Base-by-base conservation (phyloP, 2,113 vertebrate species). In the Boleophthalmus pectinirostris region DNA sequence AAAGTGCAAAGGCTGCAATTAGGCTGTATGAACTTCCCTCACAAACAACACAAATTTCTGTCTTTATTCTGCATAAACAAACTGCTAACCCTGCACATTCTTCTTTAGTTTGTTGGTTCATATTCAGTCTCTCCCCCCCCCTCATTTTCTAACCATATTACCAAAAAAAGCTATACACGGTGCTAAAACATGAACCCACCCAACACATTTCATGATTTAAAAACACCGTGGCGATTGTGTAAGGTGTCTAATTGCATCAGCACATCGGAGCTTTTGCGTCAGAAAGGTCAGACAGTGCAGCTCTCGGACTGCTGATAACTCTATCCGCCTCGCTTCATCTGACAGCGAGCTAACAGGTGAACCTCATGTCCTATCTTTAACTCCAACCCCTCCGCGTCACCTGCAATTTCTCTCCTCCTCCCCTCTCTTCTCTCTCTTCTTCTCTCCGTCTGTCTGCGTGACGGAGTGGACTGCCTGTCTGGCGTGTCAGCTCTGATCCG, bases 401-500 rank as follows among this genome's bases (percentile, higher is more conserved):
- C 66, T 75, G 68, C 54, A 70, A 11, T 76, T 45, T 71, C 45
- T 72, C 38, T 70, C 57, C 64, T 54, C 69, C 38, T 0, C 61
- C 66, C 47, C 45, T 15, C 66, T 76, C 80, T 82, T 66, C 73
- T 65, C 61, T 71, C 60, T 10, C 3, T 4, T 29, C 29, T 29
- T 76, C 70, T 73, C 70, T 61, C 77, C 60, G 23, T 61, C 51
- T 21, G 8, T n/a, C 67, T 76, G 69, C 24, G 67, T 79, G 72
- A 78, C 68, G 72, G 67, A 66, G 78, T 25, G 8, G 35, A 72
- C 53, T 73, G 75, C 77, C 70, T 88, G 81, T 88, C 75, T 74
- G 68, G 23, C 9, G 79, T 86, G 81, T 87, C 86, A 81, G 66
- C 70, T 83, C 66, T 77, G 78, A 87, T 84, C 84, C 79, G 63